Evolutionary conservation across 2,888 invertebrate species (phyloP).

Genomic region (Apotomis turbidana): DNA sequence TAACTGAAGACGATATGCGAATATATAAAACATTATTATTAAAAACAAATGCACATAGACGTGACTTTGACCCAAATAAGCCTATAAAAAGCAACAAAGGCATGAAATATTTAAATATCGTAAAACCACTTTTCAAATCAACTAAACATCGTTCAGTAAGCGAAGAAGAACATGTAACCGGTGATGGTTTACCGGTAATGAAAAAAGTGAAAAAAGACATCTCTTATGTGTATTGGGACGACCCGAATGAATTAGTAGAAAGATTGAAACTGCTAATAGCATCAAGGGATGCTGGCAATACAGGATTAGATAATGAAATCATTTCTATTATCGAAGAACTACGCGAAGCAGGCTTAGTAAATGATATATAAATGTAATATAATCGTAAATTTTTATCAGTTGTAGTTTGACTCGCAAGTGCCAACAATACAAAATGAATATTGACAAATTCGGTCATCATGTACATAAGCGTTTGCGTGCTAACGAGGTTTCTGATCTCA

Average conservation of each 20-base stretch:
- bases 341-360: not conserved
- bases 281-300: not conserved
- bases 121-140: constrained; percentile 4
- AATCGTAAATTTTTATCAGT: too few relatives aligned
- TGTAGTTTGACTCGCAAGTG: not conserved
- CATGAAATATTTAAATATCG: not conserved
- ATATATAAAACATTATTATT: not conserved
- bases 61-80: constrained; percentile 4
- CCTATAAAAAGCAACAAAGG: constrained; percentile 9
- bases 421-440: not conserved
- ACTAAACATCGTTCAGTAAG: not conserved
- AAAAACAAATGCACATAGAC: not conserved
- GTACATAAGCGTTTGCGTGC: constrained; percentile 11
- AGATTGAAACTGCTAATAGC: constrained; percentile 9
- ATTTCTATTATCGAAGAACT: not conserved
- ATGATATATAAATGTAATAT: not conserved
- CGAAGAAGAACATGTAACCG: not conserved
- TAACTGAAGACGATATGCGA: not conserved
- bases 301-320: constrained; percentile 1
- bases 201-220: not conserved
- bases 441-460: constrained; percentile 6
- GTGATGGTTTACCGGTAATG: not conserved
- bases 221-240: constrained; percentile 4
- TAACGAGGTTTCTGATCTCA: constrained; percentile 7
- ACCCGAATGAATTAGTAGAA: not conserved